phyloP scores from a whole-genome alignment of 1,140 invertebrate genomes.

The Penaeus chinensis region DNA sequence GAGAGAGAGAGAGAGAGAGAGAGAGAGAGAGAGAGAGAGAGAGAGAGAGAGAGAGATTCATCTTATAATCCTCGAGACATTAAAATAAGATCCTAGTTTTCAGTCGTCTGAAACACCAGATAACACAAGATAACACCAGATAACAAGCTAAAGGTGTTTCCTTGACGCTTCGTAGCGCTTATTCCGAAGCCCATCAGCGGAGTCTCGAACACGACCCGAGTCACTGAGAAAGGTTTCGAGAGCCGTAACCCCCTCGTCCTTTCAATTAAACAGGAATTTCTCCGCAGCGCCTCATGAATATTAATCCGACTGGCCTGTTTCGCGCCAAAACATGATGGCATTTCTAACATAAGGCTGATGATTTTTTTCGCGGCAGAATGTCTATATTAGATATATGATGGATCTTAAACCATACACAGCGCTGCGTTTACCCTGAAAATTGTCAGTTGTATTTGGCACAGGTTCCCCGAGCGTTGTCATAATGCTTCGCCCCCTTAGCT shows the following conservation, averaged over 20 bases:
- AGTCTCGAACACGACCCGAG: neutral
- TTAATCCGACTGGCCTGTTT: slow-evolving; percentile 48
- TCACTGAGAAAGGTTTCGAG: slow-evolving; percentile 16
- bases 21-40: no score
- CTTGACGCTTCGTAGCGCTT: no score
- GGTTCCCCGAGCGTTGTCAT: slow-evolving; percentile 15
- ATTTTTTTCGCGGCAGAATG: slow-evolving; percentile 25
- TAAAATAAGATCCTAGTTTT: no score
- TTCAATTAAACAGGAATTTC: slow-evolving; percentile 55
- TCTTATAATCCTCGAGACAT: no score
- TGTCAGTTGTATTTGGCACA: neutral
- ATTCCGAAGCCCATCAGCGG: no score
- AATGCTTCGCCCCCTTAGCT: slow-evolving; percentile 18
- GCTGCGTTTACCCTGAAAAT: slow-evolving; percentile 35
- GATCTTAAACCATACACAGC: slow-evolving; percentile 32
- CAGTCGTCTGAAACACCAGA: no score
- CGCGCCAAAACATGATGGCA: slow-evolving; percentile 36
- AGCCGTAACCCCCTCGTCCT: slow-evolving; percentile 42
- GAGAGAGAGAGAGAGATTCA: no score
- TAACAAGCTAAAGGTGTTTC: no score
- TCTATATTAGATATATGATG: slow-evolving; percentile 53
- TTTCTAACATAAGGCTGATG: neutral
- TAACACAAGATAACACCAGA: no score
- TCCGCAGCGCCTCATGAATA: slow-evolving; percentile 45
- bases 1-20: no score